phyloP scores from a whole-genome alignment of 37 sponge, comb jelly and placozoan species.

The Oscarella lobularis region DNA sequence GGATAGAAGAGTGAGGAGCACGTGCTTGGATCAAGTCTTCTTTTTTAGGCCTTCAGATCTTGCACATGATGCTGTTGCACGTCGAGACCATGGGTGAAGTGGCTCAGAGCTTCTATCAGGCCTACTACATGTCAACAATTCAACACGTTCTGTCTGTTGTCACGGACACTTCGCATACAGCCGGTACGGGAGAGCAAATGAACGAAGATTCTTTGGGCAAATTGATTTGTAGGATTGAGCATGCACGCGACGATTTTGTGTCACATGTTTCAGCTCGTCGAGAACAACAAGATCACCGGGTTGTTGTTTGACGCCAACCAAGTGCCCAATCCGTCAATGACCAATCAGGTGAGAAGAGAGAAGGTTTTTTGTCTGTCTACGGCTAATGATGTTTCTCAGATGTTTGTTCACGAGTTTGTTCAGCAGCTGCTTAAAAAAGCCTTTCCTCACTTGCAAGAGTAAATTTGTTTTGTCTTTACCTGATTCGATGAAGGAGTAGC shows the following conservation, averaged over 20 bases:
- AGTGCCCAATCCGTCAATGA: constrained; percentile 8
- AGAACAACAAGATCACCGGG: constrained; percentile 41
- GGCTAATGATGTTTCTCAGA: background rate
- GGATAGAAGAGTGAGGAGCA: no score
- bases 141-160: constrained; percentile 89
- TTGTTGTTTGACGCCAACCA: constrained; percentile 32
- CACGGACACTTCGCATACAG: constrained; percentile 84
- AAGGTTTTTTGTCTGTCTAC: background rate
- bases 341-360: constrained; percentile 14
- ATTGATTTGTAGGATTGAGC: constrained; percentile 43
- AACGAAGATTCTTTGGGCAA: background rate
- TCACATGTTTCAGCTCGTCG: constrained; percentile 78
- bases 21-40: no score
- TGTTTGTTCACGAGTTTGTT: constrained; percentile 51
- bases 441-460: constrained; percentile 86
- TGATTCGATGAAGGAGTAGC: background rate
- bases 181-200: constrained; percentile 27
- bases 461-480: constrained; percentile 11
- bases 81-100: constrained; percentile 38
- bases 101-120: constrained; percentile 70
- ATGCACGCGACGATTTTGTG: constrained; percentile 88
- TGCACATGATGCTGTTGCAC: constrained; percentile 60
- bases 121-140: constrained; percentile 70
- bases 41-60: constrained; percentile 20
- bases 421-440: constrained; percentile 74